Conservation (phyloP, 2,113 vertebrate species). For the Anas platyrhynchos region DNA sequence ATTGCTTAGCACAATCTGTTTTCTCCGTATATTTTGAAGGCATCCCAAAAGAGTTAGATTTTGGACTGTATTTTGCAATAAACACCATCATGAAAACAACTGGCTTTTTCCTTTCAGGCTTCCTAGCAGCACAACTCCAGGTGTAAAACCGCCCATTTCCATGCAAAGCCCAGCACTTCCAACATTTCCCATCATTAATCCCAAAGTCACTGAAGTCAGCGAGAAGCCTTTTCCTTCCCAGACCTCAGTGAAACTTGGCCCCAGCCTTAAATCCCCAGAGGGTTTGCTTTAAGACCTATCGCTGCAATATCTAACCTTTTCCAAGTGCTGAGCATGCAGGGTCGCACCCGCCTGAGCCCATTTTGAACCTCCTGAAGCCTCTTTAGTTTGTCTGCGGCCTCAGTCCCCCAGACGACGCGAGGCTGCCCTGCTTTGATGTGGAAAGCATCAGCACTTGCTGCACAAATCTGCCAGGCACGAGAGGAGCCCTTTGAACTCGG, state of each 20-base stretch:
- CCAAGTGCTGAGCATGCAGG: neutral
- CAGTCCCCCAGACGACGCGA: constrained; percentile 46
- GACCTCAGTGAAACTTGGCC: neutral
- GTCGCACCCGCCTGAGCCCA: neutral
- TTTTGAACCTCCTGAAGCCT: neutral
- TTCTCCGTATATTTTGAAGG: neutral
- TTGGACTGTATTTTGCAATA: constrained; percentile 63
- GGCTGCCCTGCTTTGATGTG: constrained; percentile 70
- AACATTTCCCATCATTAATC: neutral
- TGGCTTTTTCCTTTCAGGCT: neutral
- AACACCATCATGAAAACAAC: neutral
- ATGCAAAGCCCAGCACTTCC: neutral
- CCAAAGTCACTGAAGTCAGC: neutral
- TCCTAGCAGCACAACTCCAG: neutral
- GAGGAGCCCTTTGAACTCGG: constrained; percentile 72
- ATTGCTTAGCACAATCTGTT: constrained; percentile 23
- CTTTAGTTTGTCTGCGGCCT: constrained; percentile 7
- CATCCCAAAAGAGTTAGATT: neutral
- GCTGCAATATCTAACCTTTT: neutral
- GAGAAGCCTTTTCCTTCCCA: neutral
- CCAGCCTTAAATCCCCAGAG: neutral
- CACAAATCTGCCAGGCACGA: constrained; percentile 55
- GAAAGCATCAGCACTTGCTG: constrained; percentile 61
- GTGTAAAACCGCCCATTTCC: neutral
- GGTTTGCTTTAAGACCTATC: neutral